These are phyloP conservation scores for Prionailurus viverrinus DNA, from an alignment of 2,113 vertebrate species.

Conservation along the genomic window DNA sequence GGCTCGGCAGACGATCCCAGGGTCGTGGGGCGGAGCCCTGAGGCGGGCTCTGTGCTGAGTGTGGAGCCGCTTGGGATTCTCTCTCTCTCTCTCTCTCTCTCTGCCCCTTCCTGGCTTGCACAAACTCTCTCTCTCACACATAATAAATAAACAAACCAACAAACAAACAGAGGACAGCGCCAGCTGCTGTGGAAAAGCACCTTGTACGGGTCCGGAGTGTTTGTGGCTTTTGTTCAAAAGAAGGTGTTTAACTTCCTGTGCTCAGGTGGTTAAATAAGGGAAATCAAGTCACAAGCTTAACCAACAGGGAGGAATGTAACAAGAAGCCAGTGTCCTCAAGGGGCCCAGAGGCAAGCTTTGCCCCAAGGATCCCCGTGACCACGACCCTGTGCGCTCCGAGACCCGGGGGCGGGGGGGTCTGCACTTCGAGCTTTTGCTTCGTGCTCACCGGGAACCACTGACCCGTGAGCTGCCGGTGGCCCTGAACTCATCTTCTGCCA, in stretches of 20 bases:
- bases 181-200: background rate
- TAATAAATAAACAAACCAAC: too few species aligned
- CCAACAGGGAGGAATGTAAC: background rate
- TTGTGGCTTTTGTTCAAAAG: background rate
- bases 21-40: too few species aligned
- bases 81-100: too few species aligned
- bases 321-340: background rate
- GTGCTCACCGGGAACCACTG: background rate
- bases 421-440: too few species aligned
- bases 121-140: too few species aligned
- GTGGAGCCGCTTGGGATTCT: too few species aligned
- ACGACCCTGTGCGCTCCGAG: background rate
- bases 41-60: too few species aligned
- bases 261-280: background rate
- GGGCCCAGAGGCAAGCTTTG: background rate
- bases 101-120: too few species aligned
- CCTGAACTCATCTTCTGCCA: background rate
- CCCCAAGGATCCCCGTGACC: background rate
- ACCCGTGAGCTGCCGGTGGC: background rate
- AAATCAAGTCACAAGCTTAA: background rate
- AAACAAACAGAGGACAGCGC: accelerated
- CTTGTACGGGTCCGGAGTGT: background rate
- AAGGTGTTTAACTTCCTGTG: background rate
- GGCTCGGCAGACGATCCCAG: too few species aligned
- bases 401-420: background rate